Evolutionary conservation across 1,140 invertebrate species (phyloP), one percentile per base, ranked within the genome.

Genomic region (Lerema accius): DNA sequence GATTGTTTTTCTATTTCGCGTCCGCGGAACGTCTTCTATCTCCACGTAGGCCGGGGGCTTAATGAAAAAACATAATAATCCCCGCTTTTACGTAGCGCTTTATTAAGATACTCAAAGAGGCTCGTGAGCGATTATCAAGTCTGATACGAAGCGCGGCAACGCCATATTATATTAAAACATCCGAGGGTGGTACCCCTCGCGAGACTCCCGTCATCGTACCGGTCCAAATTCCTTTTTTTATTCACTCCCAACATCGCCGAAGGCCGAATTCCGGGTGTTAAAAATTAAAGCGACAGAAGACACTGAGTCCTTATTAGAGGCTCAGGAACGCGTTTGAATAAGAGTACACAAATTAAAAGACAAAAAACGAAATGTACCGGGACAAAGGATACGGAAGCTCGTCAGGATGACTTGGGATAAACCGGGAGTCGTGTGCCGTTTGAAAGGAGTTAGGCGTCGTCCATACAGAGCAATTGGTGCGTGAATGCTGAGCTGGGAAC

Each of bases 61-160:
- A 80, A 76, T 82, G 84, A 85, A 85, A 78, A 86, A 85, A 82
- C 68, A 74, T 81, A 82, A 81, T 82, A 84, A 85, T 82, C 78
- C 64, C 73, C 53, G 80, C 78, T 76, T 58, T 75, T 49, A 67
- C 71, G 71, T 65, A 72, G 69, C 74, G 82, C 81, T 89, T 86
- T 79, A 86, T 88, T 88, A 88, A 84, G 78, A 78, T 69, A 73
- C 73, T 81, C 71, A 69, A 66, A 75, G 78, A 71, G 79, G 80
- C 80, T 82, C 71, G 75, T 67, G 70, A 72, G 75, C 79, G 83
- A 83, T 86, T 86, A 85, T 81, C 77, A 77, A 69, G 69, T 55
- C 65, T 70, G 82, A 86, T 84, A 86, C 80, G 77, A 84, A 82
- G 68, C 73, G 61, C 50, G 69, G 78, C 74, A 84, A 78, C 78